These are phyloP conservation scores for Plebejus melissa DNA, from an alignment of 2,888 invertebrate species.

Conservation along the genomic window DNA sequence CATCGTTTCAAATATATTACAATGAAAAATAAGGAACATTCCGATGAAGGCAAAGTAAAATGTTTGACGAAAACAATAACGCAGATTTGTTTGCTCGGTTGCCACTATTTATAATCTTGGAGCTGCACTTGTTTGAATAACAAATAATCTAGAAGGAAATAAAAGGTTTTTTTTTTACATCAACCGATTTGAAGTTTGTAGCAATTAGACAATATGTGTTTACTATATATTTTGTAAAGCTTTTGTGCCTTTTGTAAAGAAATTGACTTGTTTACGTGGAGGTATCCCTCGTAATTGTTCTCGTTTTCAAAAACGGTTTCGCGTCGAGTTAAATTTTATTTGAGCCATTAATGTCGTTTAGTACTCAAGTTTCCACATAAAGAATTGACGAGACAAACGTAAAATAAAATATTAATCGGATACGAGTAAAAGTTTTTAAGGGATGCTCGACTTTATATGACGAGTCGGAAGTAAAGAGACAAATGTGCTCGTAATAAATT, in stretches of 20 bases:
- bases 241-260: background rate
- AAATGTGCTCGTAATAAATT: background rate
- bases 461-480: background rate
- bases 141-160: background rate
- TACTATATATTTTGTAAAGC: no score
- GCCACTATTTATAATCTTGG: background rate
- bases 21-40: background rate
- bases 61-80: background rate
- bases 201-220: no score
- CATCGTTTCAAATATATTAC: background rate
- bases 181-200: background rate
- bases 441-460: background rate
- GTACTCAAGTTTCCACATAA: conserved; percentile 17
- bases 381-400: conserved; percentile 21
- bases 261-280: background rate
- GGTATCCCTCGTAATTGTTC: background rate
- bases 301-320: conserved; percentile 19
- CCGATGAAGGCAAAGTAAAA: background rate
- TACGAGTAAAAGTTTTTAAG: background rate
- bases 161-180: background rate
- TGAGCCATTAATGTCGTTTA: conserved; percentile 17
- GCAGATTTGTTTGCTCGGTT: background rate
- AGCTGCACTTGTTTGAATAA: background rate
- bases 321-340: conserved; percentile 22
- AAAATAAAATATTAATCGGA: conserved; percentile 19